Evolutionary conservation across 2,888 invertebrate genomes (phyloP), one percentile per base, ranked within the genome.

Genomic region (Drosophila falleni): DNA sequence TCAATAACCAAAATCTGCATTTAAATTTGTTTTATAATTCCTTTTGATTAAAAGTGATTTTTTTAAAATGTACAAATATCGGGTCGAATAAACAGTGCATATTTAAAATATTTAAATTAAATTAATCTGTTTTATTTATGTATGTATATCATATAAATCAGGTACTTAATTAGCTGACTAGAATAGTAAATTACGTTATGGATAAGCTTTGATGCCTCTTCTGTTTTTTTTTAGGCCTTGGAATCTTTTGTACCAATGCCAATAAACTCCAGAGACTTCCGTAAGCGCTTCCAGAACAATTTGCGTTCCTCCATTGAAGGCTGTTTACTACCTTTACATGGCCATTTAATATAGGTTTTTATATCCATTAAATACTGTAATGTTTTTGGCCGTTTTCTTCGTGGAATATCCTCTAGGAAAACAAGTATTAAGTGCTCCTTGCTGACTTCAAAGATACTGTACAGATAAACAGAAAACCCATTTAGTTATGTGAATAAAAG

Each of bases 301-400:
- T 91, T 92, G 0, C 89, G 87, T 31, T 92, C 93, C 31, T 93
- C 92, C 53, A 62, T 35, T 3, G 86, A 86, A 0, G 79, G 73
- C 46, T 77, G 67, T 0, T 76, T 62, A 1, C 73, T 70, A 3
- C 64, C 72, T 49, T 84, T 91, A 26, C 78, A 71, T 0, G 95
- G 95, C 96, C 96, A 96, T 11, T 95, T 94, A 15, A 96, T 94
- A 85, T 96, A 96, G 0, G 95, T 95, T 80, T 95, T 95, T 0
- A 95, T 95, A 46, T 94, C 91, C 94, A 96, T 95, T 29, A 96
- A 90, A 74, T 95, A 95, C 69, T 94, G 94, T 0, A 96, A 90
- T 0, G 94, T 94, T 78, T 94, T 95, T 0, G 95, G 95, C 1
- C 95, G 93, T 2, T 94, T 92, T 3, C 93, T 91, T 1, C 94